A percentile compares a stretch with the other conserved stretches of the same genome.
Conservation (phyloP, 1,140 invertebrate species). For the Meloidogyne chitwoodi region DNA sequence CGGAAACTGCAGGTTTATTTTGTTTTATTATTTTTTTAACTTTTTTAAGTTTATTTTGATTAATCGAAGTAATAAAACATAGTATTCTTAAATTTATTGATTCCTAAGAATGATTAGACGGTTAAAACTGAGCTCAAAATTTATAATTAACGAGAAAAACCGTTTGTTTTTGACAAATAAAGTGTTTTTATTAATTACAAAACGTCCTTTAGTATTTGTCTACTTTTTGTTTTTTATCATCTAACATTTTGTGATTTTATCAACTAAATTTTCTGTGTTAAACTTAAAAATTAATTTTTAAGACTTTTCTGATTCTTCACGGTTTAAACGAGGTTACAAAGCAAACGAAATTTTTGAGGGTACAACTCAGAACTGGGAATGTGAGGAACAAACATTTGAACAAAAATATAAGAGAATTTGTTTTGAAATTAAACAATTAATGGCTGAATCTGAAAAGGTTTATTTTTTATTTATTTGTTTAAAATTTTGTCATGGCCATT, state of each 20-base stretch:
- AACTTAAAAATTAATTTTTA: not conserved
- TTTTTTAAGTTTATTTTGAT: conserved; percentile 1
- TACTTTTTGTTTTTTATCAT: too few species aligned
- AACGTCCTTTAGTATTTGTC: too few species aligned
- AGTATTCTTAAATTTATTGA: too few species aligned
- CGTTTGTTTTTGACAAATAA: too few species aligned
- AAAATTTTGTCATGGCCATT: too few species aligned
- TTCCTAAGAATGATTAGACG: too few species aligned
- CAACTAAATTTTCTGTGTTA: not conserved
- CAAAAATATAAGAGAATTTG: conserved; percentile 32
- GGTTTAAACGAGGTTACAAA: conserved; percentile 15
- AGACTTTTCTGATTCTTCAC: conserved; percentile 36
- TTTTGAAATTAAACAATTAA: conserved; percentile 25
- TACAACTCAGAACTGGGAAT: not conserved
- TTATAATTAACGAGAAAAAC: too few species aligned
- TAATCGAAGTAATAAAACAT: too few species aligned
- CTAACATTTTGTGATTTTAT: too few species aligned
- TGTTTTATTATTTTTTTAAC: conserved; percentile 4
- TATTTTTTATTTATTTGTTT: not conserved
- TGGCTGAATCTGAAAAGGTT: conserved; percentile 10
- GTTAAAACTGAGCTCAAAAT: too few species aligned
- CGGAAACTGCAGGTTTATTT: conserved; percentile 21
- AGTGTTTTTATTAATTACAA: too few species aligned
- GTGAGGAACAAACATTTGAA: conserved; percentile 25
- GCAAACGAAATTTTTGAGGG: conserved; percentile 24